These are phyloP conservation scores for Galbula dea DNA, from an alignment of 2,113 vertebrate species.

Conservation along the genomic window DNA sequence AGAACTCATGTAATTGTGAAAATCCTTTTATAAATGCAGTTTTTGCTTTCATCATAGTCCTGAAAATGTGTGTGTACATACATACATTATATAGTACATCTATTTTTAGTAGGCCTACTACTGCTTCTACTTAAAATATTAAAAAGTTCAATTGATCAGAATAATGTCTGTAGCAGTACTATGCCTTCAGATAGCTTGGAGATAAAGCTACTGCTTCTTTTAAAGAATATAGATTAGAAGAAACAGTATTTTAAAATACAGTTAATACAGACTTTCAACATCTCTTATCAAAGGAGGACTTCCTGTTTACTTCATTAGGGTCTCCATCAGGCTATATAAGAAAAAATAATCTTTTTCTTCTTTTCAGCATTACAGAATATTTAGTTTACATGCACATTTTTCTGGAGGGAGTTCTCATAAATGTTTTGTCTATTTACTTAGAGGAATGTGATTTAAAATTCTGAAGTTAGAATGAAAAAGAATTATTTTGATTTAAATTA, in stretches of 20 bases:
- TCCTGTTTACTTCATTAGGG: background rate
- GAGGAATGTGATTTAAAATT: background rate
- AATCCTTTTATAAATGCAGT: background rate
- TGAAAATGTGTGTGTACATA: background rate
- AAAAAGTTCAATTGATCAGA: background rate
- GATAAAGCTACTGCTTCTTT: background rate
- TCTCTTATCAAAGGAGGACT: background rate
- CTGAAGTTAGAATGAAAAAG: background rate
- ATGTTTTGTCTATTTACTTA: background rate
- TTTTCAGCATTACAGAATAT: background rate
- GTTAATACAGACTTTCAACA: background rate
- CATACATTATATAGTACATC: background rate
- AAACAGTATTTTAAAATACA: background rate
- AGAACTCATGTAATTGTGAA: background rate
- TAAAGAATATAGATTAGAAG: background rate
- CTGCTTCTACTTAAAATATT: background rate
- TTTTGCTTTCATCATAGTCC: background rate
- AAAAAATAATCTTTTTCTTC: background rate
- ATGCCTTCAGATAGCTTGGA: background rate
- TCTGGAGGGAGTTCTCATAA: background rate
- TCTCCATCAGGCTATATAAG: background rate
- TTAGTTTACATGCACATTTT: background rate
- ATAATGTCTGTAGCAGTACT: background rate
- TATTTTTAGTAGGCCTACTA: background rate
- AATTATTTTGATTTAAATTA: background rate